These are phyloP conservation scores for Cepaea hortensis DNA, from an alignment of 2,888 invertebrate species.

Conservation along the genomic window DNA sequence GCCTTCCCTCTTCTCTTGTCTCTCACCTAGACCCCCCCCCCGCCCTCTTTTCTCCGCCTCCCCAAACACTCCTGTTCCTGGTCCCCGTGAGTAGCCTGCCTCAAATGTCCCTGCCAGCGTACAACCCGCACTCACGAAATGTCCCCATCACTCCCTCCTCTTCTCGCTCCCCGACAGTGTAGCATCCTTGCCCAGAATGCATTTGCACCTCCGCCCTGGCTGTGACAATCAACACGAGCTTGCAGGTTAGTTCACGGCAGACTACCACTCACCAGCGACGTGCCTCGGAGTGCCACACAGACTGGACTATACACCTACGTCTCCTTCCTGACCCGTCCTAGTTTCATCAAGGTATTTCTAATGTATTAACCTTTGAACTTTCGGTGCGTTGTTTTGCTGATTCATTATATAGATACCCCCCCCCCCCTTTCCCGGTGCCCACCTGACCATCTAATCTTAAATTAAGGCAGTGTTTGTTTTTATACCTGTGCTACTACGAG, in stretches of 20 bases:
- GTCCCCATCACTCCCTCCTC: constrained; percentile 18
- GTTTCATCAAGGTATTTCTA: constrained; percentile 15
- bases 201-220: constrained; percentile 4
- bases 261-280: not conserved
- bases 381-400: not conserved
- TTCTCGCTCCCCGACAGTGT: not conserved
- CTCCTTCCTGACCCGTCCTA: not conserved
- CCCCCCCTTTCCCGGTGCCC: no score
- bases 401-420: not conserved
- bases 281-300: not conserved
- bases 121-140: constrained; percentile 31
- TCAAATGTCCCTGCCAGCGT: constrained; percentile 16
- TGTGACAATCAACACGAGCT: constrained; percentile 3
- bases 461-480: no score
- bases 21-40: constrained; percentile 11
- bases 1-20: not conserved
- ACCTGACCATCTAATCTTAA: no score
- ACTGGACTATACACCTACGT: not conserved
- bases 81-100: not conserved
- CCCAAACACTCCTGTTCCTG: not conserved
- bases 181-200: not conserved
- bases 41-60: not conserved
- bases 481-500: no score
- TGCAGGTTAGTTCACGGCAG: not conserved
- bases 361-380: not conserved